Conservation (phyloP, 2,888 invertebrate species). For the Chalcosyrphus nemorum region DNA sequence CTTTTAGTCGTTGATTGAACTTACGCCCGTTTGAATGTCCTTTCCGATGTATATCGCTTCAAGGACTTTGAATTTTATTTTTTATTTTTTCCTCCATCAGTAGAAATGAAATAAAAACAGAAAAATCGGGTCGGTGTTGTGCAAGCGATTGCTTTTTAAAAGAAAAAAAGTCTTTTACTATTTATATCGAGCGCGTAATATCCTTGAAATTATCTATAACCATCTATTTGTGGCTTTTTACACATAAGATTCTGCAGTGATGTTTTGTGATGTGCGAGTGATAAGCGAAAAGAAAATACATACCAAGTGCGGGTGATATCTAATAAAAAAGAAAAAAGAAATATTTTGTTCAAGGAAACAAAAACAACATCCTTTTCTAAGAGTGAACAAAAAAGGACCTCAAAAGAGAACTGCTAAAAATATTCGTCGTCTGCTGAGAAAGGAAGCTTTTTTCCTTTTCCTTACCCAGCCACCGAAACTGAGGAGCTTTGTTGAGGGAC, state of each 20-base stretch:
- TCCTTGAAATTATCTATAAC: neutral
- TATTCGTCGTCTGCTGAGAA: neutral
- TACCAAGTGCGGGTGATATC: slow-evolving; percentile 1
- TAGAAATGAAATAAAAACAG: slow-evolving; percentile 12
- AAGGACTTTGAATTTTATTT: neutral
- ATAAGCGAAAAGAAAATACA: neutral
- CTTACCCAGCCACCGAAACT: slow-evolving; percentile 26
- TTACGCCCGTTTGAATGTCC: slow-evolving; percentile 54
- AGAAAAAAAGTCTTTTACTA: neutral
- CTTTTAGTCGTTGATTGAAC: slow-evolving; percentile 58
- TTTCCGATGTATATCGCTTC: neutral
- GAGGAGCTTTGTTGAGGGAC: slow-evolving; percentile 36
- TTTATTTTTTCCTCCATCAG: neutral
- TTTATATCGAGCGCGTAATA: neutral
- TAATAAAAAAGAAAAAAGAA: neutral
- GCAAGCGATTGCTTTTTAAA: neutral
- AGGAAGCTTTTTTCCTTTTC: slow-evolving; percentile 39
- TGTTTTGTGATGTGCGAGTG: neutral
- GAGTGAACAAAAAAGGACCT: neutral
- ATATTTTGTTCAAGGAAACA: neutral
- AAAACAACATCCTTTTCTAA: slow-evolving; percentile 17
- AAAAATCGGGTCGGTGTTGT: slow-evolving; percentile 13
- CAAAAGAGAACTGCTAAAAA: slow-evolving; percentile 20
- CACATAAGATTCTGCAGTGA: neutral
- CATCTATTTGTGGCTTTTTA: neutral